Evolutionary conservation across 2,797 vertebrate genomes (phyloP).

Genomic region (Chiroxiphia lanceolata): DNA sequence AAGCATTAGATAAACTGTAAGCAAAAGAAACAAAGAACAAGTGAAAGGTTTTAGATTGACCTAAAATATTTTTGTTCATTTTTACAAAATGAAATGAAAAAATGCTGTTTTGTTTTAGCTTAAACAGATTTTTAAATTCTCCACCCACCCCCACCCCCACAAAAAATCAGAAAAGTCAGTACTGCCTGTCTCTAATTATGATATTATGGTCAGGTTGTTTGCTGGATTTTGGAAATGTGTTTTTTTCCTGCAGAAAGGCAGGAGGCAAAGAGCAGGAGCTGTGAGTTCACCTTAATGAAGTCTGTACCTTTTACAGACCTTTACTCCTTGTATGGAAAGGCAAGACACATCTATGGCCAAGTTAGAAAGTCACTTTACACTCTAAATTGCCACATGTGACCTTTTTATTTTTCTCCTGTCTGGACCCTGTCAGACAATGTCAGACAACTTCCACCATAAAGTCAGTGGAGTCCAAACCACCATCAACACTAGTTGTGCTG

Average conservation of each 20-base stretch:
- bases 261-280: conserved; percentile 7
- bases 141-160: rapidly evolving
- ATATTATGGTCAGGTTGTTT: neutral
- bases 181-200: neutral
- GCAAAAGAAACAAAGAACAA: neutral
- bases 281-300: conserved; percentile 14
- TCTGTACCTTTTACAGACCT: conserved; percentile 1
- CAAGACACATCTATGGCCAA: neutral
- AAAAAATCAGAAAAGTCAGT: neutral
- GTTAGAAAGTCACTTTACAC: neutral
- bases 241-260: neutral
- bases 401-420: neutral
- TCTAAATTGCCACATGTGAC: neutral
- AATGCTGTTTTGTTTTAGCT: neutral
- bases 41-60: neutral
- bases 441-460: neutral
- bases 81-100: neutral
- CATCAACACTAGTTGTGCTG: neutral
- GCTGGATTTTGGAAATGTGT: neutral
- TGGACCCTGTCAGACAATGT: neutral
- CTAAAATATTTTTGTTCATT: neutral
- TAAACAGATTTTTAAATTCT: neutral
- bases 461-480: neutral
- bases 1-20: neutral
- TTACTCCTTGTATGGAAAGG: conserved; percentile 33